Base-by-base conservation (phyloP, 92 coral and sea anemone species). In the Epizoanthus scotinus region DNA sequence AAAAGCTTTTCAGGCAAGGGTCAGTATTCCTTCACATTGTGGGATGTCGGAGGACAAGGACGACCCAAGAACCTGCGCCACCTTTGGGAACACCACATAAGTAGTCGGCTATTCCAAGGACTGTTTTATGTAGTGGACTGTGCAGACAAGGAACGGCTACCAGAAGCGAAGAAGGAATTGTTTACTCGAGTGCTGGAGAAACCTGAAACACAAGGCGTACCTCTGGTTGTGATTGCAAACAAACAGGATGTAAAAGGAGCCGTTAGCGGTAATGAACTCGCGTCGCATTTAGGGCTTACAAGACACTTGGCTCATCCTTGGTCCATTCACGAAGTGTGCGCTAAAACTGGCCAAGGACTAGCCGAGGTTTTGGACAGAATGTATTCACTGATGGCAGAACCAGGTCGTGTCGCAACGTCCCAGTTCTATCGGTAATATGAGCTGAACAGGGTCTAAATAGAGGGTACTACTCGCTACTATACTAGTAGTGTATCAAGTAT, bases 41-140 rank as follows among this genome's bases (percentile, higher is more conserved):
- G 81, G 81, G 81, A 75, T 75, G 2, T 75, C 19, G 81, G 81
- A 1, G 81, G 81, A 13, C 81, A 58, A 57, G 68, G 81, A 38
- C 29, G 68, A 13, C 67, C 47, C 2, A 75, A 21, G 5, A 75
- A 31, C 25, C 18, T 58, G 3, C 81, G 81, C 0, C 68, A 75
- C 25, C 44, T 75, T 54, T 75, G 81, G 81, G 81, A 75, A 5
- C 81, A 75, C 52, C 68, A 75, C 47, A 34, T 75, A 24, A 38
- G 40, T 31, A 59, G 81, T 38, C 81, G 28, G 53, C 57, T 58
- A 38, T 75, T 31, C 52, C 55, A 75, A 15, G 81, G 67, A 21
- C 17, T 75, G 3, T 38, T 75, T 34, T 75, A 75, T 60, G 81
- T 75, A n/a, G 81, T 75, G 49, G 81, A 75, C 26, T 58, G 57